Percentiles rank a stretch among this genome's conserved stretches.
Conservation (phyloP, 2,888 invertebrate species). For the Bhutanitis thaidina region DNA sequence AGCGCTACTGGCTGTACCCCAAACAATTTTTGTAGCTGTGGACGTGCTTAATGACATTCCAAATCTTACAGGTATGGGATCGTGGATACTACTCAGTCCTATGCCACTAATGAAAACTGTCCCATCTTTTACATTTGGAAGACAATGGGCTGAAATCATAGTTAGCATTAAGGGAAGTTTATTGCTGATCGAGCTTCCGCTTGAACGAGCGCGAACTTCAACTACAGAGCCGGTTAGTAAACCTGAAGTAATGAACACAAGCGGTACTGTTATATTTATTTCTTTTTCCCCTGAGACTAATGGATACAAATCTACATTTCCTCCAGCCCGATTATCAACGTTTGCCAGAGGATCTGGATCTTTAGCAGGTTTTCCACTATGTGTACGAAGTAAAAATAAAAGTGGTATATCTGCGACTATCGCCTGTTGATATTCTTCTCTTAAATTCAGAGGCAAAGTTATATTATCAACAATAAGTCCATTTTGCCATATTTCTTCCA, state of each 20-base stretch:
- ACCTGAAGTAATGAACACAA: constrained; percentile 45
- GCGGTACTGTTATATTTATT: constrained; percentile 37
- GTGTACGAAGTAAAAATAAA: constrained; percentile 48
- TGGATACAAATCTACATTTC: constrained; percentile 58
- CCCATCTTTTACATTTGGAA: constrained; percentile 55
- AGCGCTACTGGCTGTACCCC: constrained; percentile 51
- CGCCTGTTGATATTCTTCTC: constrained; percentile 35
- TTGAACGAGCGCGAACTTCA: constrained; percentile 36
- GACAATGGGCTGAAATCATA: constrained; percentile 61
- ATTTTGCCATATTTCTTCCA: constrained; percentile 49
- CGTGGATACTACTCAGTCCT: constrained; percentile 44
- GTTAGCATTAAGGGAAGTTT: constrained; percentile 50
- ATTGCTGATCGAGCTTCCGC: constrained; percentile 30
- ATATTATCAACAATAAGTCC: constrained; percentile 31
- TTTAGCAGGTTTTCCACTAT: constrained; percentile 43
- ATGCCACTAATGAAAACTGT: constrained; percentile 57
- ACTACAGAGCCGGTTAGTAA: constrained; percentile 38
- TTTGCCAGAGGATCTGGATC: constrained; percentile 54
- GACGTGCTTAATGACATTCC: constrained; percentile 49
- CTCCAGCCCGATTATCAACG: constrained; percentile 58
- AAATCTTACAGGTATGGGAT: constrained; percentile 44
- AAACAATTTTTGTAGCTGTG: constrained; percentile 47
- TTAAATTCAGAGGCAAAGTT: constrained; percentile 44
- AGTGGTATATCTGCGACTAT: constrained; percentile 51
- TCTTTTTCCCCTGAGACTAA: constrained; percentile 55